These are phyloP conservation scores for Azorinus chamasolen DNA, from an alignment of 2,888 invertebrate genomes.

Conservation along the genomic window DNA sequence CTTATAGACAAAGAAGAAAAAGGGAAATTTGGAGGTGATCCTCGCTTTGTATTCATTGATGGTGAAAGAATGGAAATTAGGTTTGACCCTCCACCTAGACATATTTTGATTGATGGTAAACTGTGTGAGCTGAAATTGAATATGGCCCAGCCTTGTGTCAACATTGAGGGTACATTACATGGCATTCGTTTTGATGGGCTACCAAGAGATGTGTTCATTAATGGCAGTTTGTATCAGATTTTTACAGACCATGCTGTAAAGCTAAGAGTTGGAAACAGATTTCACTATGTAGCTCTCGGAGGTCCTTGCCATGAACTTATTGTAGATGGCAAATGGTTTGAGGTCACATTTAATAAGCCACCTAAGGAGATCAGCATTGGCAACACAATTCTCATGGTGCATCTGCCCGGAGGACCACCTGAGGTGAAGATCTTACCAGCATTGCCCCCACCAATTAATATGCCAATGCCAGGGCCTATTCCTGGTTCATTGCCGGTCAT, in stretches of 20 bases:
- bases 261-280: constrained; percentile 87
- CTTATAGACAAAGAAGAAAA: constrained; percentile 93
- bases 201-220: constrained; percentile 95
- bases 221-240: constrained; percentile 90
- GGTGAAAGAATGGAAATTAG: constrained; percentile 92
- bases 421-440: constrained; percentile 93
- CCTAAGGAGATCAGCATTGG: constrained; percentile 93
- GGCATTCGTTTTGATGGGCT: constrained; percentile 96
- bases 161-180: constrained; percentile 86
- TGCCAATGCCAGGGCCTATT: constrained; percentile 3
- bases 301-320: constrained; percentile 86
- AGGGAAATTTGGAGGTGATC: constrained; percentile 91
- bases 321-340: constrained; percentile 87
- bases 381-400: constrained; percentile 92
- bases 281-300: constrained; percentile 84
- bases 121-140: constrained; percentile 82
- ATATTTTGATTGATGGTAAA: constrained; percentile 92
- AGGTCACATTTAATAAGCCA: constrained; percentile 96
- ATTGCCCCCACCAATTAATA: constrained; percentile 25
- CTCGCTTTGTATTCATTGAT: constrained; percentile 93
- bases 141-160: constrained; percentile 80
- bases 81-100: constrained; percentile 94
- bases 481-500: constrained; percentile 4
- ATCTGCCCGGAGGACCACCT: constrained; percentile 94
- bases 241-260: constrained; percentile 81